Evolutionary conservation across 2,113 vertebrate species (phyloP).

Genomic region (Neopipo cinnamomea): DNA sequence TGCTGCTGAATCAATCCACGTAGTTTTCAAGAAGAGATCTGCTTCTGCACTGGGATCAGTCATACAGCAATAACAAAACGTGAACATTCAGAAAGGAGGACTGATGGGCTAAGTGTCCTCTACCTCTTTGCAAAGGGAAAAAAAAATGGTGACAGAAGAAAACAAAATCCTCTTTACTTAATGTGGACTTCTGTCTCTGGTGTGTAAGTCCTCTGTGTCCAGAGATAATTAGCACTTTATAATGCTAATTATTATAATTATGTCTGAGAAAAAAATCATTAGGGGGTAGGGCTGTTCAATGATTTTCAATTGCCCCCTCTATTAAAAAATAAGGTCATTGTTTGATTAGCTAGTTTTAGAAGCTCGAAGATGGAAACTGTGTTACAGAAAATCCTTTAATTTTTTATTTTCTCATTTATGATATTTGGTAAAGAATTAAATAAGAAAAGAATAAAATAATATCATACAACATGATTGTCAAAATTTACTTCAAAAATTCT

Average conservation of each 20-base stretch:
- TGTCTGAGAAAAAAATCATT: constrained; percentile 85
- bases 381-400: constrained; percentile 55
- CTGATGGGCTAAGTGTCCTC: constrained; percentile 55
- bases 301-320: constrained; percentile 83
- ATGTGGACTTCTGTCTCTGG: constrained; percentile 77
- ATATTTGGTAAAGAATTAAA: neutral
- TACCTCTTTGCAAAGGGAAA: constrained; percentile 43
- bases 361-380: constrained; percentile 52
- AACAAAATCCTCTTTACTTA: constrained; percentile 79
- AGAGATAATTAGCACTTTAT: constrained; percentile 86
- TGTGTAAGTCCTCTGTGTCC: constrained; percentile 78
- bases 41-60: neutral
- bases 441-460: neutral
- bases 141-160: constrained; percentile 62
- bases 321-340: constrained; percentile 85
- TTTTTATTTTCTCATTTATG: constrained; percentile 20
- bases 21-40: neutral
- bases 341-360: constrained; percentile 75
- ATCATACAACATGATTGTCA: neutral
- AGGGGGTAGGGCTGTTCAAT: constrained; percentile 79
- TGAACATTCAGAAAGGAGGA: neutral
- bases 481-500: neutral
- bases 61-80: neutral
- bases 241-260: constrained; percentile 87
- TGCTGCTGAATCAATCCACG: neutral